Base-by-base conservation (phyloP, 2,797 vertebrate species). In the Onychomys leucogaster region DNA sequence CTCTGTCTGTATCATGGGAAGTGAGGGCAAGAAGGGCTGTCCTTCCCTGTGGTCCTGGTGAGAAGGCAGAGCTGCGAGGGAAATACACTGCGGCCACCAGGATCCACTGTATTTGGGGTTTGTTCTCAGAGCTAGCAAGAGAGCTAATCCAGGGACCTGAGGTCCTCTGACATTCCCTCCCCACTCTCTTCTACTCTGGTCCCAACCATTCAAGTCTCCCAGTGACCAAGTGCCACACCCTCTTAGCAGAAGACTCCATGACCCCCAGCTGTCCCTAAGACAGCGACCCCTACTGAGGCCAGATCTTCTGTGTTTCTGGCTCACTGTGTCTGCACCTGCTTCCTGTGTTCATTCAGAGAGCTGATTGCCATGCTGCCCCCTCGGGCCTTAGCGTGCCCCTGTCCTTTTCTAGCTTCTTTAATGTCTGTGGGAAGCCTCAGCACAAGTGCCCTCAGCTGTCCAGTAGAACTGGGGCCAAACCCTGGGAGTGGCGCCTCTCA, bases 141-240 rank as follows among this genome's bases (percentile, higher is more conserved):
- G 5, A 63, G n/a, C 55, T 8, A 41, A 57, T 3, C 5, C 9
- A 43, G 57, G 43, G 41, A 32, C 49, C 32, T 5, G 49, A 7
- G 12, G 6, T 17, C 41, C 29, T 82, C 75, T 2, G 0, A 27
- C 7, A 41, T 2, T 61, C 9, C 6, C 6, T 0, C 10, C 34
- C 32, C 32, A 59, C 84, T 13, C 1, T 49, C 10, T 1, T 12
- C 43, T 0, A 0, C 5, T 41, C 7, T 0, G 37, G 17, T 27
- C 43, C 55, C 13, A n/a, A 57, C 32, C 10, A 5, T n/a, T 61
- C 49, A 13, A 41, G n/a, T 16, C 34, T 34, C 23, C 14, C 34
- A 37, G 88, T 61, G 61, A 46, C 1, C 0, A 16, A 91, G 37
- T 55, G 34, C 34, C n/a, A 80, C 43, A 14, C 41, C 61, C 25